phyloP scores from a whole-genome alignment of 2,888 invertebrate species.

The Shargacucullia verbasci region DNA sequence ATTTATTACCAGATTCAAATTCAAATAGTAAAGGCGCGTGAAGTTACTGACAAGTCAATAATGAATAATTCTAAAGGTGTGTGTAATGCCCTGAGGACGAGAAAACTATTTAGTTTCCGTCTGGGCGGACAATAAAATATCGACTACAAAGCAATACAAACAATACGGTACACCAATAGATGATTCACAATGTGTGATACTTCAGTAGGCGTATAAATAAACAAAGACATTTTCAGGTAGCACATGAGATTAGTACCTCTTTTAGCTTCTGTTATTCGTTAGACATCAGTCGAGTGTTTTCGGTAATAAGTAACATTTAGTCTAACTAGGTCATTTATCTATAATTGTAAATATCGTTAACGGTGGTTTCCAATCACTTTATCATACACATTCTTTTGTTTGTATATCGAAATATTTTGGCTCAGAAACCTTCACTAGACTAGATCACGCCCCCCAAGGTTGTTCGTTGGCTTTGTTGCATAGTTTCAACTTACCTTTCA shows the following conservation, averaged over 20 bases:
- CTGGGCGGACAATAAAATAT: constrained; percentile 24
- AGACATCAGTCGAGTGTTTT: too few species aligned
- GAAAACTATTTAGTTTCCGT: constrained; percentile 1
- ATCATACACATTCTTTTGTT: constrained; percentile 25
- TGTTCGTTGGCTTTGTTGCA: constrained; percentile 46
- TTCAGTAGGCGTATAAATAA: constrained; percentile 4
- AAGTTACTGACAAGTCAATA: constrained; percentile 10
- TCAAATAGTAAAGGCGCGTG: constrained; percentile 16
- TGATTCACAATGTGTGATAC: neutral
- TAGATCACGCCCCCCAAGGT: constrained; percentile 57
- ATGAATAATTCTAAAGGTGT: constrained; percentile 28
- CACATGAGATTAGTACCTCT: too few species aligned
- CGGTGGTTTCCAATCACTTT: constrained; percentile 14
- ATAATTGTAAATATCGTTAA: too few species aligned
- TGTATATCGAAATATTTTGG: constrained; percentile 48
- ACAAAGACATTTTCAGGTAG: too few species aligned
- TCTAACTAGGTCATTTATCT: too few species aligned
- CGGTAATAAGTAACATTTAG: too few species aligned
- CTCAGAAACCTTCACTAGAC: constrained; percentile 55
- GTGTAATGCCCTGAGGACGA: constrained; percentile 8
- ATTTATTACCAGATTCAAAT: neutral
- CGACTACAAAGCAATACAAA: constrained; percentile 1
- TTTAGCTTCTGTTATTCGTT: too few species aligned
- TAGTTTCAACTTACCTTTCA: constrained; percentile 54
- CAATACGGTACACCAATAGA: too few species aligned